phyloP scores from a whole-genome alignment of 2,113 vertebrate species.

The Tupaia tana region DNA sequence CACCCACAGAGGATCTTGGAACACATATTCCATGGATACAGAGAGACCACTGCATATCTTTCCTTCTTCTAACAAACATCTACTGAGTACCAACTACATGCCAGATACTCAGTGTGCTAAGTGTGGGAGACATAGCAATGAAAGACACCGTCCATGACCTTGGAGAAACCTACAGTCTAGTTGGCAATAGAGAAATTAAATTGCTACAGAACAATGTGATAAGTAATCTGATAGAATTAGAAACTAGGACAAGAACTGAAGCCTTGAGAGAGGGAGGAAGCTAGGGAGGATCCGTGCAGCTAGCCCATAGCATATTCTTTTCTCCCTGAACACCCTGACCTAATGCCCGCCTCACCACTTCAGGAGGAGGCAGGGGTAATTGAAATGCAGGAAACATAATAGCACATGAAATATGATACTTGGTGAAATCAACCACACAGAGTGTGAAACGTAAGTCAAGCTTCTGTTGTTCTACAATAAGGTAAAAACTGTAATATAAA shows the following conservation, averaged over 20 bases:
- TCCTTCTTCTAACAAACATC: constrained; percentile 6
- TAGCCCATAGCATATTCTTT: neutral
- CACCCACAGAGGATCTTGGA: too few species aligned
- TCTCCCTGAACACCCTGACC: neutral
- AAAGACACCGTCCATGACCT: neutral
- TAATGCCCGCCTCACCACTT: neutral
- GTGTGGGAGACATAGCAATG: neutral
- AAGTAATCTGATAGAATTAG: constrained; percentile 55
- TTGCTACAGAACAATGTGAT: constrained; percentile 41
- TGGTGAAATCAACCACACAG: constrained; percentile 60
- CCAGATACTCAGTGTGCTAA: neutral
- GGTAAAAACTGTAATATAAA: constrained; percentile 1
- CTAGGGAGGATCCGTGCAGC: neutral
- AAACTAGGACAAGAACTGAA: constrained; percentile 5
- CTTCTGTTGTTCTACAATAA: constrained; percentile 44
- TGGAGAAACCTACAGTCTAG: neutral
- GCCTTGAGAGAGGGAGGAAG: neutral
- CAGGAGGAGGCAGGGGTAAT: neutral
- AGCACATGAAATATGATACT: constrained; percentile 45
- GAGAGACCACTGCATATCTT: neutral
- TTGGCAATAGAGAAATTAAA: constrained; percentile 25
- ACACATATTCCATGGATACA: too few species aligned
- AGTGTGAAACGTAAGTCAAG: neutral
- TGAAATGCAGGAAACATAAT: constrained; percentile 51
- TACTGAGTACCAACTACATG: neutral